Evolutionary conservation across 1,140 invertebrate species (phyloP).

Genomic region (Bombus soroeensis): DNA sequence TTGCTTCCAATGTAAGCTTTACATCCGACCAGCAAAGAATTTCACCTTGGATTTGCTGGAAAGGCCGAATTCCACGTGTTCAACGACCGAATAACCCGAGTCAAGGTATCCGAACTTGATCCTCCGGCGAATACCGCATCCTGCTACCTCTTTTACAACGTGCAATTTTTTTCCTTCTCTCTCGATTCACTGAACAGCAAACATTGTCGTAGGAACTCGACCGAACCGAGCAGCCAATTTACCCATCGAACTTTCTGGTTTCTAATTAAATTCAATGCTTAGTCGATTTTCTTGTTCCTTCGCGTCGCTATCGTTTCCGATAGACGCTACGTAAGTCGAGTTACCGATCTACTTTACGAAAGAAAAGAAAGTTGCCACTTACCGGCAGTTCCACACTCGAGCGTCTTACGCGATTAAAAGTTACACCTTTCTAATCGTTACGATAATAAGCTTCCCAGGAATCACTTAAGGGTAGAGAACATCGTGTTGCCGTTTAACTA

Average conservation of each 20-base stretch:
- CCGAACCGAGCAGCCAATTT: neutral
- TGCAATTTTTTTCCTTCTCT: neutral
- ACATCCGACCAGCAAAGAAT: neutral
- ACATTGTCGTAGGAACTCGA: neutral
- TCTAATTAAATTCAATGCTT: conserved; percentile 8
- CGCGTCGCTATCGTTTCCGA: too few relatives aligned
- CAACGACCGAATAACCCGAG: conserved; percentile 17
- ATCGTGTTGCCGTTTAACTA: too few relatives aligned
- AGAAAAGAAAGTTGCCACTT: neutral
- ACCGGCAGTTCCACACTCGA: too few relatives aligned
- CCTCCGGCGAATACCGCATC: neutral
- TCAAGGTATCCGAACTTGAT: conserved; percentile 7
- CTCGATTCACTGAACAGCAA: neutral
- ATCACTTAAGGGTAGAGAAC: too few relatives aligned
- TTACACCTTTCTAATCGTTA: too few relatives aligned
- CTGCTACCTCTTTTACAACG: neutral
- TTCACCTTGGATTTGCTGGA: conserved; percentile 9
- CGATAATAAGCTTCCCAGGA: too few relatives aligned
- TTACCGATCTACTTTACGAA: neutral
- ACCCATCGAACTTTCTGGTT: neutral
- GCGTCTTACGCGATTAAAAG: too few relatives aligned
- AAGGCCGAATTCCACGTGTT: conserved; percentile 4
- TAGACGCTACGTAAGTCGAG: too few relatives aligned
- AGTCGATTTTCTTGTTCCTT: neutral
- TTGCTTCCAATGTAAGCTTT: neutral